Conservation (phyloP, 2,888 invertebrate genomes). For the Dicyrtoma fusca region DNA sequence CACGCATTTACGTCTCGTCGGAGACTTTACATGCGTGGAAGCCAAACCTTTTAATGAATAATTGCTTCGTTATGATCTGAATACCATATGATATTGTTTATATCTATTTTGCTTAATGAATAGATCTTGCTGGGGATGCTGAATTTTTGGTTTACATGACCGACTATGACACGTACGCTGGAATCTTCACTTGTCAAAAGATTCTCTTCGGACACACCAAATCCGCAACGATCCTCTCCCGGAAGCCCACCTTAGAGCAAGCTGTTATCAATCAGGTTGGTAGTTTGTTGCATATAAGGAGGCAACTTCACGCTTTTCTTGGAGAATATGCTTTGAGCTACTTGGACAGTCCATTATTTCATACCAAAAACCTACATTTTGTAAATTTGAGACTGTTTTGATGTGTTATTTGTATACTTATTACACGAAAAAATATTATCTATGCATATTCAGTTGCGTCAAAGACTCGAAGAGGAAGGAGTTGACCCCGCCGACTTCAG, state of each 20-base stretch:
- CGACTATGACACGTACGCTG: conserved; percentile 75
- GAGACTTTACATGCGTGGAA: no score
- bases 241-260: conserved; percentile 72
- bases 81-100: no score
- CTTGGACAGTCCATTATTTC: no score
- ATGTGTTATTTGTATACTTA: no score
- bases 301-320: no score
- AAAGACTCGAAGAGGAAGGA: conserved; percentile 67
- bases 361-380: no score
- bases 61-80: no score
- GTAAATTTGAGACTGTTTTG: no score
- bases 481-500: conserved; percentile 78
- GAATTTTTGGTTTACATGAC: conserved; percentile 75
- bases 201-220: conserved; percentile 74
- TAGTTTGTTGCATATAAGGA: no score
- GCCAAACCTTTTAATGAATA: not conserved
- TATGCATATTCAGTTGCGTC: conserved; percentile 66
- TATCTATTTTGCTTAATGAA: no score
- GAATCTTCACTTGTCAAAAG: conserved; percentile 78
- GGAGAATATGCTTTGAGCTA: not conserved
- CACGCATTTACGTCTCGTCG: no score
- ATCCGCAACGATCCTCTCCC: conserved; percentile 79
- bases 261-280: conserved; percentile 70
- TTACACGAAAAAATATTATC: no score
- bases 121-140: conserved; percentile 76